These are phyloP conservation scores for Celastrina argiolus DNA, from an alignment of 2,888 invertebrate species.

Conservation along the genomic window DNA sequence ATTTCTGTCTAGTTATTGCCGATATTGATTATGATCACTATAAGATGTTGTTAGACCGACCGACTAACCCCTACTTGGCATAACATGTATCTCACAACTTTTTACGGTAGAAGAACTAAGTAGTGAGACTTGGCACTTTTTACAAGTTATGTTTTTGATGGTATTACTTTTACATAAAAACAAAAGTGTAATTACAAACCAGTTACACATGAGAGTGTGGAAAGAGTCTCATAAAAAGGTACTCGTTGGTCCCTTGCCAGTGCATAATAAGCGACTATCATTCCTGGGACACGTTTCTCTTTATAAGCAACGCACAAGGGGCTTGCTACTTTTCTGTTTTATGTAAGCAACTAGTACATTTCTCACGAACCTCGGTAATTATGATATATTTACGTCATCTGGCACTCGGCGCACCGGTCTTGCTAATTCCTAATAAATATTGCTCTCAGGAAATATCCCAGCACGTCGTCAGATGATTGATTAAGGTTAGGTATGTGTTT, in stretches of 20 bases:
- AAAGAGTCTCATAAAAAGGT: not conserved
- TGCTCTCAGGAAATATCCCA: not conserved
- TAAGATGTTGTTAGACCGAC: too few relatives aligned
- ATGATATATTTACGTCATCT: slow-evolving; percentile 11
- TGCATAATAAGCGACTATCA: not conserved
- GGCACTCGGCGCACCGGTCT: not conserved
- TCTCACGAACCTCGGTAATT: not conserved
- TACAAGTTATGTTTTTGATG: not conserved
- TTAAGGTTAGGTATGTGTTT: not conserved
- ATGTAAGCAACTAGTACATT: not conserved
- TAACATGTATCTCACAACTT: too few relatives aligned
- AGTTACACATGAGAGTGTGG: not conserved
- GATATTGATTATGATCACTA: too few relatives aligned
- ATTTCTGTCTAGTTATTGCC: too few relatives aligned
- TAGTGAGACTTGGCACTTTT: too few relatives aligned
- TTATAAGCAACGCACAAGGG: not conserved
- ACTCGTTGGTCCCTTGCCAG: slow-evolving; percentile 2
- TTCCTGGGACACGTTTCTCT: not conserved
- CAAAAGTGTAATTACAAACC: too few relatives aligned
- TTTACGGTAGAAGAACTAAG: too few relatives aligned
- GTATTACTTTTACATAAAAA: not conserved
- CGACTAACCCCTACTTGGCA: too few relatives aligned
- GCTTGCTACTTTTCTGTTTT: not conserved
- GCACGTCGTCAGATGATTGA: not conserved
- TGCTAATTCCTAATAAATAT: slow-evolving; percentile 13